Evolutionary conservation across 2,888 invertebrate genomes (phyloP), one percentile per base, ranked within the genome.

Genomic region (Uropetala carovei): DNA sequence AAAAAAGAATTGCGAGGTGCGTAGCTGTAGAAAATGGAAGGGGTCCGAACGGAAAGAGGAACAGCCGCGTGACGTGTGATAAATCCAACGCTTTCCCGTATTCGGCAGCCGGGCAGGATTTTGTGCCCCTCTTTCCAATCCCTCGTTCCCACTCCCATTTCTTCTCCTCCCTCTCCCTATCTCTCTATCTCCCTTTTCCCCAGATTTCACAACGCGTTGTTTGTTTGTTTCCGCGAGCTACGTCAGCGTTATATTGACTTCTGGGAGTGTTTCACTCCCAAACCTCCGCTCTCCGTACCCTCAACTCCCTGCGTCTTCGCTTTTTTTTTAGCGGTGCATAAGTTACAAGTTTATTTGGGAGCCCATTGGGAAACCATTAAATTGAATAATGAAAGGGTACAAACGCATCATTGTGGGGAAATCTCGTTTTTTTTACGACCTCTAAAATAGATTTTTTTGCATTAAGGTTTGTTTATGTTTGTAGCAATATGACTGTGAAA

Each of bases 161-260:
- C 64, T 89, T 56, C 86, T 43, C 30, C 16, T 16, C 13, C 83
- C n/a, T n/a, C n/a, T n/a, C n/a, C n/a, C n/a, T n/a, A 13, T 16
- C n/a, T n/a, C 75, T n/a, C 1, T 43, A 43, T 43, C 43, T 43
- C 43, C 43, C 43, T 43, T 43, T 43, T 43, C 75, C 75, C 75
- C 22, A 16, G 58, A 85, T 11, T 85, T 59, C 59, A 58, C 60
- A 59, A 60, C 59, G 86, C 27, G 86, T 60, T 86, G 86, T 86
- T 60, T 86, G 86, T 86, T 86, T 60, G 86, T 60, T 86, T 60
- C 86, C 86, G 59, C 60, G 59, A 57, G 86, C 86, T 86, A 59
- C 86, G 86, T 86, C 86, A 86, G 86, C 60, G 27, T 86, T 86
- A 60, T 86, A 86, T 86, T 86, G 86, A 86, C 86, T 86, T 60